Base-by-base conservation (phyloP, 2,888 invertebrate genomes). In the Drosophila kuntzei region DNA sequence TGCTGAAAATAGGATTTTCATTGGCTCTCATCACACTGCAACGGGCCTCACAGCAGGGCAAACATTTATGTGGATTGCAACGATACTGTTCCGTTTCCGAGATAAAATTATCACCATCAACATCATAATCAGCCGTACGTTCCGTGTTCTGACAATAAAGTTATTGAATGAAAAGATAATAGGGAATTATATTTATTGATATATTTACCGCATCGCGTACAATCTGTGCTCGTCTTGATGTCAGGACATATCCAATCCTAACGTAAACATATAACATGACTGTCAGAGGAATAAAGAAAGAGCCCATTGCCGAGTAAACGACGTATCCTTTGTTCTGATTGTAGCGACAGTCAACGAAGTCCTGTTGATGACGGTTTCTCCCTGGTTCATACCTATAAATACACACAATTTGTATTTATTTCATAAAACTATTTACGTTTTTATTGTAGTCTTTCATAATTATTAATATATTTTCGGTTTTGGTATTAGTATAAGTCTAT, bases 201-300 rank as follows among this genome's bases (percentile, higher is more conserved):
- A 9, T 16, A 53, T 81, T 90, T 87, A 92, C 91, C 81, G 94
- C 94, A 58, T 93, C 93, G 62, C 95, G 94, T 29, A 94, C 94
- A 87, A 95, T 92, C 39, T 96, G 95, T 76, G 96, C 95, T 79
- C 97, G 96, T 53, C 97, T 93, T 73, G 95, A 94, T 2, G 96
- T 96, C 32, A 97, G 95, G 41, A 97, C 96, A 89, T 96, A 96
- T 1, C 96, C 97, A 91, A 99, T 97, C 90, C 96, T 94, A 12
- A 96, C 95, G 92, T 99, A 99, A n/a, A 98, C 97, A 90, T 97
- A 97, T 34, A 98, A 94, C 98, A 99, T 98, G 18, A 99, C 97
- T 25, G 96, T 94, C 94, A 98, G 96, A 0, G 99, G 99, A 27
- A 98, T 94, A 93, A 98, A 99, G 94, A 99, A 99, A 5, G 98